Evolutionary conservation across 2,113 vertebrate species (phyloP), one percentile per base, ranked within the genome.

Genomic region (Bubalus kerabau): DNA sequence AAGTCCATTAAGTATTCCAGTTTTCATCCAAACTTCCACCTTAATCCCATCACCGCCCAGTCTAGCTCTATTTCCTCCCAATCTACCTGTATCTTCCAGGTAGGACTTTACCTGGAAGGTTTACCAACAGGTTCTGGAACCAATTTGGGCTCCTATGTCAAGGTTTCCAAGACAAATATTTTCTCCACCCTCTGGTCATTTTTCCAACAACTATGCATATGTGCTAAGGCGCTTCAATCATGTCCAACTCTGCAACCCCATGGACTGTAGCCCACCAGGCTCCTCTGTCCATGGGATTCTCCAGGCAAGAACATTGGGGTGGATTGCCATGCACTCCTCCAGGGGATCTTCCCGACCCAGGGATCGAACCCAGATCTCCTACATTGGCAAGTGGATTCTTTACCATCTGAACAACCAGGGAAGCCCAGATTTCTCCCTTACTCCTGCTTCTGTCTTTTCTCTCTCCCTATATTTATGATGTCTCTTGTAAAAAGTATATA

Each of bases 161-260:
- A 81, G 52, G 30, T n/a, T 17, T 36, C 76, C 30, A 36, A 21
- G 60, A 28, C 46, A 85, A n/a, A 16, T 15, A 36, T 92, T 17
- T 46, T 57, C 50, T 46, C 62, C 30, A 46, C 6, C 7, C 19
- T 46, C 50, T 74, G 81, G 52, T 30, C 62, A 36, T 74, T 84
- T 56, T 26, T 6, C 3, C 13, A 74, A 48, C 28, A 59, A 1
- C 15, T 6, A 3, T 19, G 14, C 50, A 13, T 14, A 6, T 14
- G 21, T 40, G n/a, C n/a, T 40, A 40, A 71, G 19, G 23, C 0
- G 9, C 2, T 71, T 71, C n/a, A 23, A 6, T 40, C 6, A 0
- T 26, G 12, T 43, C 11, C 1, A 12, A 76, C 71, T 43, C 23
- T 74, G 6, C 7, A 2, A 7, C 23, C 71, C 12, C 6, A 4